These are phyloP conservation scores for Burhinus oedicnemus DNA, from an alignment of 2,113 vertebrate genomes.

Conservation along the genomic window DNA sequence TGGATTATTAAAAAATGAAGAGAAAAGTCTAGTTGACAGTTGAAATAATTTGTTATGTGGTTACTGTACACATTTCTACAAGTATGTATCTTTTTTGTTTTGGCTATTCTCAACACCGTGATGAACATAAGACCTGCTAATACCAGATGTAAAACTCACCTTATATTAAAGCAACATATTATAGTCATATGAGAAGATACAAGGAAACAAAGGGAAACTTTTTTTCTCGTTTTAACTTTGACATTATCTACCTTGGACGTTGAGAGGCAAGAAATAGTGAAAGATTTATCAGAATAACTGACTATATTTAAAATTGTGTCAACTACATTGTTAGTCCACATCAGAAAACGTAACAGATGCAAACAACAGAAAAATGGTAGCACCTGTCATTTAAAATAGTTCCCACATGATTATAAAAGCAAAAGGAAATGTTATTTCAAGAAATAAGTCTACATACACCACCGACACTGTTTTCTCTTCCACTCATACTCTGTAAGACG, in stretches of 20 bases:
- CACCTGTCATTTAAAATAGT: background rate
- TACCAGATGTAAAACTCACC: background rate
- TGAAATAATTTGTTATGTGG: background rate
- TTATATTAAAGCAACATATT: background rate
- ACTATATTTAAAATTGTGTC: background rate
- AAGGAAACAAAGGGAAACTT: background rate
- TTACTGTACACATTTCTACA: background rate
- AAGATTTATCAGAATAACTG: background rate
- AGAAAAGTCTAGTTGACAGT: background rate
- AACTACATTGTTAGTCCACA: background rate
- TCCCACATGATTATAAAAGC: background rate
- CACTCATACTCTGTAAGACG: constrained; percentile 98
- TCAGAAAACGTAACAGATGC: background rate
- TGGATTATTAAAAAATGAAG: background rate
- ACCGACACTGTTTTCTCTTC: constrained; percentile 91
- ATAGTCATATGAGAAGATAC: background rate
- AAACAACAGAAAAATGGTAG: background rate
- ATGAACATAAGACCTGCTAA: fast-evolving
- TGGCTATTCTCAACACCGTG: background rate
- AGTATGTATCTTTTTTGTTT: background rate
- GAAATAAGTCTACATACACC: constrained; percentile 81
- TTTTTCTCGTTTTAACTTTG: background rate
- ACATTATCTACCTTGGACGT: background rate
- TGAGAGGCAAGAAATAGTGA: background rate
- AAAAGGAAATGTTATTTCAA: background rate